Evolutionary conservation across 2,113 vertebrate genomes (phyloP).

Genomic region (Aptenodytes forsteri): DNA sequence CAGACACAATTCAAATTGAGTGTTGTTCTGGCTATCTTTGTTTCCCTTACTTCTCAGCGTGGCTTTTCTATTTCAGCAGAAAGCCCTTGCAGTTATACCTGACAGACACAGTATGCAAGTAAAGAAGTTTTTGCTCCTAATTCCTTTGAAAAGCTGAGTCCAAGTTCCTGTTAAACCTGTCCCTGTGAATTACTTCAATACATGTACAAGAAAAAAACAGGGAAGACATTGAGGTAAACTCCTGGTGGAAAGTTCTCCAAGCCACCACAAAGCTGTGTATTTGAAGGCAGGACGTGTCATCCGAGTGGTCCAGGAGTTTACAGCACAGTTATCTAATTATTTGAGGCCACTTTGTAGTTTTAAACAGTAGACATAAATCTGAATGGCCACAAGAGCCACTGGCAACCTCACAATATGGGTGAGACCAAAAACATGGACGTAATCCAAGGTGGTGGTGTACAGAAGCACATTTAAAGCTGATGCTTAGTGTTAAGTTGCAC

Average conservation of each 20-base stretch:
- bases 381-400: not conserved
- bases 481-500: not conserved
- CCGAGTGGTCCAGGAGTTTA: not conserved
- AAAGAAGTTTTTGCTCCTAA: not conserved
- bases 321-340: not conserved
- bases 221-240: not conserved
- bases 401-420: not conserved
- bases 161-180: not conserved
- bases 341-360: not conserved
- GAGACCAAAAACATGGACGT: not conserved
- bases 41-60: not conserved
- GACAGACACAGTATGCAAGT: not conserved
- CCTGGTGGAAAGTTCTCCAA: not conserved
- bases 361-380: not conserved
- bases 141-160: not conserved
- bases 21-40: not conserved
- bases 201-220: not conserved
- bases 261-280: not conserved
- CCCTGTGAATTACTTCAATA: not conserved
- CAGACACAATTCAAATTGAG: not conserved
- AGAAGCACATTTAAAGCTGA: not conserved
- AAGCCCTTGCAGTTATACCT: not conserved
- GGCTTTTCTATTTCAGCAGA: conserved; percentile 2
- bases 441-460: not conserved
- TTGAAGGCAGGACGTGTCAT: not conserved